Evolutionary conservation across 2,797 vertebrate genomes (phyloP), one percentile per base, ranked within the genome.

Genomic region (Rhodeus uyekii): DNA sequence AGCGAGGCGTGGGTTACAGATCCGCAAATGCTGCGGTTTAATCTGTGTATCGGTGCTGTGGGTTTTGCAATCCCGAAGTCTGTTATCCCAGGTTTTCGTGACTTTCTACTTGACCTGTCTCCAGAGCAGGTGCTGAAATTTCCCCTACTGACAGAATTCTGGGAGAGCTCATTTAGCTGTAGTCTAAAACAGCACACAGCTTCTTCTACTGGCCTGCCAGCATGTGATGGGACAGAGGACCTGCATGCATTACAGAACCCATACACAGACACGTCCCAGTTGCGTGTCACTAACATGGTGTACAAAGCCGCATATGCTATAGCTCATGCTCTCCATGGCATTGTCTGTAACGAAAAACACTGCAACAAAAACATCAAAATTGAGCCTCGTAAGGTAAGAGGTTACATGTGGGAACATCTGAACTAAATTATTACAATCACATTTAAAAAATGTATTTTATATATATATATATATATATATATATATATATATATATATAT

Each of bases 271-370:
- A 91, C 91, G 0, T 91, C 91, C 38, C 90, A 93, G 79, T 84
- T 93, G 39, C 82, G 92, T 24, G 67, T 93, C 27, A 90, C 89
- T 19, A 92, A 93, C 86, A 92, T 92, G 91, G 93, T 93, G 38
- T 94, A 94, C 76, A 94, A 93, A 84, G 93, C 93, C 29, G 87
- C 91, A 16, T 92, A 93, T 82, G 91, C 93, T 24, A 86, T 93
- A 84, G 93, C 92, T 38, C 85, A 93, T 82, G 90, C 93, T 32
- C 86, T 94, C 71, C 89, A 94, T 46, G 72, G 74, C 61, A 36
- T 87, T 12, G 50, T 89, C 34, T 94, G 92, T 82, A 71, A 87
- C 22, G n/a, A 87, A 36, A 84, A 19, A 83, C 34, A 78, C 0
- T 93, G 92, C 75, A 84, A 92, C 19, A 89, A 82, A 83, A 61